These are phyloP conservation scores for Campylomormyrus numenius DNA, from an alignment of 2,113 vertebrate genomes.

Conservation along the genomic window DNA sequence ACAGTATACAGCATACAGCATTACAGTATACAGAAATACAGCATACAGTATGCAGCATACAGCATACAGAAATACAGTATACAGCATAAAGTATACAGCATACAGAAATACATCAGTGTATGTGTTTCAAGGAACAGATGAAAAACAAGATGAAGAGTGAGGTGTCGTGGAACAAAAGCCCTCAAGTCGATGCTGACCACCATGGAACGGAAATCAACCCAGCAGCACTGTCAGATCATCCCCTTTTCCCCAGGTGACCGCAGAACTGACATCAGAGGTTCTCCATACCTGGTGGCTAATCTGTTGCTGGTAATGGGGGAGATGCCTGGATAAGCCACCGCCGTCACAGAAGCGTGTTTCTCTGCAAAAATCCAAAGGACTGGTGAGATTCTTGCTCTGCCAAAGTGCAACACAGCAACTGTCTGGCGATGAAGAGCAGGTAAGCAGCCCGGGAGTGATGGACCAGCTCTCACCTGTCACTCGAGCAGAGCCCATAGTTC, in stretches of 20 bases:
- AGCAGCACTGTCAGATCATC: background rate
- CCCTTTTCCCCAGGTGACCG: background rate
- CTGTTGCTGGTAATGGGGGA: constrained; percentile 44
- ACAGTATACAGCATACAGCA: no score
- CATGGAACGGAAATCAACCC: background rate
- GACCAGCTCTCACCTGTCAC: constrained; percentile 51
- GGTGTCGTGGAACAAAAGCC: background rate
- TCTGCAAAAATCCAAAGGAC: constrained; percentile 52
- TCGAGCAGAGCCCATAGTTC: constrained; percentile 55
- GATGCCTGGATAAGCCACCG: constrained; percentile 45
- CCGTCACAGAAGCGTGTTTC: constrained; percentile 50
- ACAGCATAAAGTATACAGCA: background rate
- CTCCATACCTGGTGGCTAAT: constrained; percentile 32
- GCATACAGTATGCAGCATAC: background rate
- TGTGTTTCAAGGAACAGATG: background rate
- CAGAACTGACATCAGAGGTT: background rate
- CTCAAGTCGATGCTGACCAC: background rate
- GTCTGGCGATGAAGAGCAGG: background rate
- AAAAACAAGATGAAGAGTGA: background rate
- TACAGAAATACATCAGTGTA: background rate
- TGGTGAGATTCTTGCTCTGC: background rate
- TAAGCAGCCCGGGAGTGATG: background rate
- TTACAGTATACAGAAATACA: no score
- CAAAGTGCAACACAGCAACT: background rate
- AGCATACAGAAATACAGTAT: no score